Conservation (phyloP, 2,888 invertebrate species). For the Deilephila elpenor region DNA sequence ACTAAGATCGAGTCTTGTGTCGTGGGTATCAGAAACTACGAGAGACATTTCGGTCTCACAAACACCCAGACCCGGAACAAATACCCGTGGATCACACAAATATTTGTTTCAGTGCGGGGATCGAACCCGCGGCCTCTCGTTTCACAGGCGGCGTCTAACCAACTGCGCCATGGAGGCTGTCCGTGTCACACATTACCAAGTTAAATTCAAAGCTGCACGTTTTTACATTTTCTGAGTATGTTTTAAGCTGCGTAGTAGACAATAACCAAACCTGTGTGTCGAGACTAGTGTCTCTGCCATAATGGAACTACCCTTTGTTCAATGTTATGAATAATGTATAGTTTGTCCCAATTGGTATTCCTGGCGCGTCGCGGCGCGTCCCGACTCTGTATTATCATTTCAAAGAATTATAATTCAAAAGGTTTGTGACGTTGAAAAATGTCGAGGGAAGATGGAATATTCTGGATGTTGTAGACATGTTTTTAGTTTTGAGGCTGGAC, state of each 20-base stretch:
- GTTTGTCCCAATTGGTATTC: slow-evolving; percentile 2
- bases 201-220: not conserved
- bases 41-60: no score
- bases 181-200: no score
- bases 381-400: slow-evolving; percentile 2
- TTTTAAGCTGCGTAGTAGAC: not conserved
- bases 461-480: not conserved
- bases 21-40: no score
- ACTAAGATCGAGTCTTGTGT: no score
- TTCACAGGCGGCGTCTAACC: no score
- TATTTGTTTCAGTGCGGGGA: no score
- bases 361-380: not conserved
- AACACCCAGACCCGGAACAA: no score
- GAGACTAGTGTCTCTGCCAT: not conserved
- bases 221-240: not conserved
- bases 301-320: slow-evolving; percentile 20
- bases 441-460: slow-evolving; percentile 3
- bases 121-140: no score
- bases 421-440: slow-evolving; percentile 11
- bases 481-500: not conserved
- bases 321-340: not conserved
- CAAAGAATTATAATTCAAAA: slow-evolving; percentile 17
- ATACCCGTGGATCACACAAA: no score
- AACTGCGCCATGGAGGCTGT: no score
- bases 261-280: not conserved